Conservation (phyloP, 2,113 vertebrate species). For the Muntiacus muntjak region DNA sequence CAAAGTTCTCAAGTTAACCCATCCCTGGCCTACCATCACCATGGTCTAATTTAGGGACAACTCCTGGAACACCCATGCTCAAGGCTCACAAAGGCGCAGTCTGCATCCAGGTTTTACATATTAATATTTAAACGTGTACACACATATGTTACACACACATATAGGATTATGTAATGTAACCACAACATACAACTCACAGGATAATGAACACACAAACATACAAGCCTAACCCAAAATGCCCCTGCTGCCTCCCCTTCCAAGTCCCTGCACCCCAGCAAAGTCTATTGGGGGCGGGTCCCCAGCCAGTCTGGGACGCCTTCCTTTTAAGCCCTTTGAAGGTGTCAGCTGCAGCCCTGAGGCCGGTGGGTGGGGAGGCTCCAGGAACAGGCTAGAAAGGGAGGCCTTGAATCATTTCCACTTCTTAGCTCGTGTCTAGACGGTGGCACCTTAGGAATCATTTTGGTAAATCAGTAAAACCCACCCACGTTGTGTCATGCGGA, state of each 20-base stretch:
- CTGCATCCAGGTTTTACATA: neutral
- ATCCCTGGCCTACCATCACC: neutral
- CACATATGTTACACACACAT: neutral
- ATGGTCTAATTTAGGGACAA: neutral
- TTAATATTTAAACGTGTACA: neutral
- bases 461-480: conserved; percentile 54
- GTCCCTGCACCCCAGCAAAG: neutral
- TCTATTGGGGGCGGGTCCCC: neutral
- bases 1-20: neutral
- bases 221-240: conserved; percentile 30
- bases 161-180: neutral
- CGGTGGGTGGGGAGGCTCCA: neutral
- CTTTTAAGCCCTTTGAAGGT: conserved; percentile 60
- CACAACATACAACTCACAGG: neutral
- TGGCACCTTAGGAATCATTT: conserved; percentile 48
- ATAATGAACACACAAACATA: neutral
- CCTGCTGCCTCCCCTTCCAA: neutral
- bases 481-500: neutral
- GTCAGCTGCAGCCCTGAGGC: conserved; percentile 12
- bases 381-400: neutral
- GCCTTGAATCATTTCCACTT: conserved; percentile 43
- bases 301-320: neutral
- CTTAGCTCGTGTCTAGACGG: conserved; percentile 63
- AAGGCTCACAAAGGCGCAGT: neutral
- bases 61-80: neutral